Evolutionary conservation across 2,888 invertebrate species (phyloP), one percentile per base, ranked within the genome.

Genomic region (Dynastes maya): DNA sequence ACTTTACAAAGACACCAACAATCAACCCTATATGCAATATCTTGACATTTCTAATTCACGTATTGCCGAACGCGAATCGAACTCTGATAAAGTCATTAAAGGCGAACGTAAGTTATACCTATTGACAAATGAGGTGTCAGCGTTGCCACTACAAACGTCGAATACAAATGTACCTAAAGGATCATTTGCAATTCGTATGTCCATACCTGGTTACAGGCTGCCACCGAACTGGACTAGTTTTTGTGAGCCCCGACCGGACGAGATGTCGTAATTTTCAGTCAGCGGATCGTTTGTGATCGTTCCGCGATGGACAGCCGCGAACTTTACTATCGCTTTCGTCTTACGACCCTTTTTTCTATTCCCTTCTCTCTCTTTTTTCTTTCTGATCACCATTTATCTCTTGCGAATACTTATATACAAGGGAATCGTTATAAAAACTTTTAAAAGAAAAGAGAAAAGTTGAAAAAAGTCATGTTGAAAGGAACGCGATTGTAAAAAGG

Each of bases 101-200:
- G 61, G 29, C 80, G 84, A 82, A 84, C 86, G 86, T 88, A 86
- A 87, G 85, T 88, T 87, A 87, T 87, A 45, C 45, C 45, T 45
- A 85, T 86, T 88, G 88, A 88, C 88, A 88, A 88, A 88, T 88
- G 87, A 88, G 87, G 88, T 88, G 88, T 87, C 87, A 85, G 82
- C 82, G 84, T 85, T 84, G 86, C 85, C 87, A 87, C 88, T 85
- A 86, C 87, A 85, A 85, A 85, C 83, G 84, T 83, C 85, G 88
- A 88, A 88, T 88, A 88, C 88, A 88, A 88, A 88, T 88, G 86
- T 86, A 84, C 84, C 84, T 83, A 84, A 84, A 81, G 82, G 84
- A 84, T 86, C 84, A 88, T 88, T 88, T 88, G 87, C 88, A 87
- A 88, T 88, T 88, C 88, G 86, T 83, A 85, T 82, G 78, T 72